Evolutionary conservation across 1,140 invertebrate species (phyloP).

Genomic region (Drosophila elegans): DNA sequence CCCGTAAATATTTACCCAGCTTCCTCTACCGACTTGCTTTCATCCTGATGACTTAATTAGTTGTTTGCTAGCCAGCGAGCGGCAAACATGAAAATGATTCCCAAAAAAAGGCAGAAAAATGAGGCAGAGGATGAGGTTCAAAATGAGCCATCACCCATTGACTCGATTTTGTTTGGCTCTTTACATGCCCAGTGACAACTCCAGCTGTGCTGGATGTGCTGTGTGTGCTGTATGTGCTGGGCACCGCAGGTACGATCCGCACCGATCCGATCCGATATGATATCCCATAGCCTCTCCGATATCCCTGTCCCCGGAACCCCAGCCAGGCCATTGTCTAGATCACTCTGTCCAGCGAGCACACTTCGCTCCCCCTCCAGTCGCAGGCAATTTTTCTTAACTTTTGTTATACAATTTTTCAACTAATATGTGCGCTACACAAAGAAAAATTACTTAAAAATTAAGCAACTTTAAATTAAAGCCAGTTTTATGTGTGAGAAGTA

Average conservation of each 20-base stretch:
- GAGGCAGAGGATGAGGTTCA: conserved; percentile 10
- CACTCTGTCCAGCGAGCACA: conserved; percentile 51
- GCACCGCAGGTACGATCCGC: conserved; percentile 70
- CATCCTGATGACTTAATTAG: conserved; percentile 79
- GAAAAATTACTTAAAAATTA: neutral
- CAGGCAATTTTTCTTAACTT: conserved; percentile 73
- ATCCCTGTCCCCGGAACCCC: conserved; percentile 20
- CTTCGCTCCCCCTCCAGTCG: conserved; percentile 31
- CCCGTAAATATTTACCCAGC: conserved; percentile 36
- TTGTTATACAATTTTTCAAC: conserved; percentile 81
- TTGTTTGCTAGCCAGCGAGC: conserved; percentile 49
- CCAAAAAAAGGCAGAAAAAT: conserved; percentile 32
- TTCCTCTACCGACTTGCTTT: conserved; percentile 46
- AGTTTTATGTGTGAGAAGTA: no score
- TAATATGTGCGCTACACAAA: conserved; percentile 63
- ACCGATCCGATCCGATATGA: conserved; percentile 38
- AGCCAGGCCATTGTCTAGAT: conserved; percentile 68
- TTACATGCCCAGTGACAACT: conserved; percentile 84
- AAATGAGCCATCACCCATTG: conserved; percentile 69
- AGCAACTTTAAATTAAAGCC: no score
- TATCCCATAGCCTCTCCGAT: conserved; percentile 37
- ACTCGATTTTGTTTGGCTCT: conserved; percentile 73
- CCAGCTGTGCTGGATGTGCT: conserved; percentile 72
- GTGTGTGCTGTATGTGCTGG: conserved; percentile 60
- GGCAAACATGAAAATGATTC: conserved; percentile 70